Conservation (phyloP, 2,113 vertebrate species). For the Trachemys scripta region DNA sequence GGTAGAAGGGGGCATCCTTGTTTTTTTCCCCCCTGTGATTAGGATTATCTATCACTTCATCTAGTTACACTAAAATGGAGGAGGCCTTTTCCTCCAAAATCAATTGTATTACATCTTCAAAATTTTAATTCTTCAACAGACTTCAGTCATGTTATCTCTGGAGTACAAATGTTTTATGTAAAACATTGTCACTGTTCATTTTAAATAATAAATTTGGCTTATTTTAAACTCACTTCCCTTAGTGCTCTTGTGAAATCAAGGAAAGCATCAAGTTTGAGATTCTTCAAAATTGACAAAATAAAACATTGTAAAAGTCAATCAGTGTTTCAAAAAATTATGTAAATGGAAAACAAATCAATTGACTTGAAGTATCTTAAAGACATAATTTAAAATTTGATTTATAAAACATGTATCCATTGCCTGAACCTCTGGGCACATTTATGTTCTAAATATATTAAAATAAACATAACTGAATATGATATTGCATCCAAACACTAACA, state of each 20-base stretch:
- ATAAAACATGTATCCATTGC: neutral
- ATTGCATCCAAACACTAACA: too few relatives aligned
- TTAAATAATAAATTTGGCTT: neutral
- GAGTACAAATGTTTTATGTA: neutral
- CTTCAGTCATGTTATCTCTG: neutral
- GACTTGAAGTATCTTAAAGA: neutral
- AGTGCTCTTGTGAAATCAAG: neutral
- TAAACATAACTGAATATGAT: neutral
- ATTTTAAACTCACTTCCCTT: neutral
- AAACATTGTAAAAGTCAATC: neutral
- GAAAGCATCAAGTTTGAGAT: neutral
- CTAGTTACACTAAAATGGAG: neutral
- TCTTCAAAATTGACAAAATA: neutral
- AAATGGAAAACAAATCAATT: neutral
- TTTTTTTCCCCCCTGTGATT: neutral
- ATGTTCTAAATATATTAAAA: neutral
- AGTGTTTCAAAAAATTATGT: neutral
- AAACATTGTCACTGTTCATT: neutral
- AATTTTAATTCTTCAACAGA: neutral
- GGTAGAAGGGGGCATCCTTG: neutral
- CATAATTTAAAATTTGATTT: neutral
- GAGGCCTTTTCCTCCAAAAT: neutral
- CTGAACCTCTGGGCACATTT: neutral
- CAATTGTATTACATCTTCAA: neutral
- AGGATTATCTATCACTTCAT: neutral